These are phyloP conservation scores for Ormyrus rosae DNA, from an alignment of 2,888 invertebrate genomes.

Conservation along the genomic window DNA sequence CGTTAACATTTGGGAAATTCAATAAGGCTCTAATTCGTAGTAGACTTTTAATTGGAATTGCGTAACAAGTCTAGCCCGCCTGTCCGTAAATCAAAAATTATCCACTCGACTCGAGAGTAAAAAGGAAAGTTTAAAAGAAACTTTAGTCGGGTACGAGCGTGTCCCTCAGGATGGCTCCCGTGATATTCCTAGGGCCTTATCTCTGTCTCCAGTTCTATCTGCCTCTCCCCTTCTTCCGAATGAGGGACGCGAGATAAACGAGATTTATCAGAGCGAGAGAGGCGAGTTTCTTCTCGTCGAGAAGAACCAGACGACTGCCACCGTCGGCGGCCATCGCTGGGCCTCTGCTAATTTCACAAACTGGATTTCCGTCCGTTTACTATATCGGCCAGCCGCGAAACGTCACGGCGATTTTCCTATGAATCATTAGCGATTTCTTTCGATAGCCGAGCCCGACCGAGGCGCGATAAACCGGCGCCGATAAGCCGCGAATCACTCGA, in stretches of 20 bases:
- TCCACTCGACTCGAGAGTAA: too few species aligned
- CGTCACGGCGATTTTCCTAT: conserved; percentile 41
- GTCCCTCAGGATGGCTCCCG: conserved; percentile 23
- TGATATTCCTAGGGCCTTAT: conserved; percentile 41
- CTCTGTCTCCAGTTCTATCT: not conserved
- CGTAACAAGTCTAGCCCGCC: too few species aligned
- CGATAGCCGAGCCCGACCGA: not conserved
- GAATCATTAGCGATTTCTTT: conserved; percentile 43
- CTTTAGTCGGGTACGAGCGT: too few species aligned
- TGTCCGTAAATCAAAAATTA: too few species aligned
- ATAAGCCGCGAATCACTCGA: conserved; percentile 46
- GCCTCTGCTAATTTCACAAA: conserved; percentile 48
- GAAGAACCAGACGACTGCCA: not conserved
- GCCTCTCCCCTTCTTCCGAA: not conserved
- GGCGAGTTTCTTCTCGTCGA: conserved; percentile 4
- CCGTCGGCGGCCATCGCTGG: not conserved
- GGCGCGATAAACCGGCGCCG: conserved; percentile 42
- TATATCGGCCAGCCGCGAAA: conserved; percentile 1
- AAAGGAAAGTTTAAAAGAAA: too few species aligned
- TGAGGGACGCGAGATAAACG: conserved; percentile 44
- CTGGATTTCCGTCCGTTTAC: conserved; percentile 53
- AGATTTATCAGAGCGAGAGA: conserved; percentile 47
- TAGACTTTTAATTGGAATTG: too few species aligned
- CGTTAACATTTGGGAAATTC: too few species aligned
- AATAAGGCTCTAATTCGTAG: too few species aligned